Evolutionary conservation across 2,113 vertebrate genomes (phyloP), one percentile per base, ranked within the genome.

Genomic region (Orientallactaga bullata): DNA sequence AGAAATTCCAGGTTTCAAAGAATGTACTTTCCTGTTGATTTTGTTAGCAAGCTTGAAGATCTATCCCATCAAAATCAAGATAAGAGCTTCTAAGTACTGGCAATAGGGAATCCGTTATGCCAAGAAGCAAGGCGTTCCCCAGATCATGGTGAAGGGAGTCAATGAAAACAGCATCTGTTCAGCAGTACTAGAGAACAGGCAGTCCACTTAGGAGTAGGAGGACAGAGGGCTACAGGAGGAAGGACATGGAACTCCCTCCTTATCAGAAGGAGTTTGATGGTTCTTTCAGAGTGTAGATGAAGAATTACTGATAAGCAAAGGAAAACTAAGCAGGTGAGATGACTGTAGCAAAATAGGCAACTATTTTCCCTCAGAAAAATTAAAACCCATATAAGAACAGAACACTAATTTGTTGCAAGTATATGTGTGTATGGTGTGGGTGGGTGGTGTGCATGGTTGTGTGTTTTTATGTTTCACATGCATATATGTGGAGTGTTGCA

Each of bases 231-330:
- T 17, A 5, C 42, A n/a, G 35, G 77, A 58, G 42, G 15, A 58
- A 55, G 2, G 32, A 17, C 0, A 17, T 74, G n/a, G 47, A 73
- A 23, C 23, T n/a, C n/a, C n/a, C n/a, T n/a, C n/a, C 8, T 6
- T 35, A 26, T 61, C 24, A 55, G 65, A 55, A 89, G 35, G n/a
- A 18, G 15, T 61, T 72, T n/a, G 76, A 9, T 47, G 35, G 58
- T 32, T 65, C 23, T 68, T 32, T 82, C 11, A 12, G 21, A 66
- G 69, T 78, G 21, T 32, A 12, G 20, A 12, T 8, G 26, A 86
- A 65, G 92, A 81, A 37, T 71, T 63, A 65, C n/a, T 86, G 58
- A 87, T 60, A 83, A 72, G 39, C 47, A 78, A 61, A 73, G 30
- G 71, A 79, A 78, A 68, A 35, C 72, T 87, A 90, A 83, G 30